phyloP scores from a whole-genome alignment of 2,797 vertebrate genomes.

The Percopsis omiscomaycus region DNA sequence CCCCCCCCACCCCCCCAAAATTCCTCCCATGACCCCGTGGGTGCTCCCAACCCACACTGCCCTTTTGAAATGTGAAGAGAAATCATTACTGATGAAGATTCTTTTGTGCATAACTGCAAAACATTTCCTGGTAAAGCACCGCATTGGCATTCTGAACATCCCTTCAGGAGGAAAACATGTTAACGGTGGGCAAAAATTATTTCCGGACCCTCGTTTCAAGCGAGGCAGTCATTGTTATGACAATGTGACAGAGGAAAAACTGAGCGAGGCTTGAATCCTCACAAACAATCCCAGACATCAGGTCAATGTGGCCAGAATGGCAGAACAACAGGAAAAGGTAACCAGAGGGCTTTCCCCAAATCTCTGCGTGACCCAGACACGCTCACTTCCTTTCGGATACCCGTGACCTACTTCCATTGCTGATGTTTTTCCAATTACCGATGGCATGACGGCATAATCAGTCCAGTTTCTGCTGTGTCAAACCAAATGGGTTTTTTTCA shows the following conservation, averaged over 20 bases:
- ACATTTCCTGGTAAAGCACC: conserved; percentile 44
- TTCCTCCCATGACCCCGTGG: not conserved
- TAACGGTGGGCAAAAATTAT: conserved; percentile 16
- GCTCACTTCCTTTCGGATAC: conserved; percentile 57
- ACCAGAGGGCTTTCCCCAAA: conserved; percentile 37
- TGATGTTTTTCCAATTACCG: too few relatives aligned
- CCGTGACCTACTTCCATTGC: conserved; percentile 54
- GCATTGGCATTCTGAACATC: conserved; percentile 22
- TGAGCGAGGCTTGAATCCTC: conserved; percentile 6
- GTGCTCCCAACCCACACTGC: not conserved
- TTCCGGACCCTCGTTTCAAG: conserved; percentile 36
- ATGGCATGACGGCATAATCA: too few relatives aligned
- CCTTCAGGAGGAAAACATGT: conserved; percentile 8
- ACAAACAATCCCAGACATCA: conserved; percentile 17
- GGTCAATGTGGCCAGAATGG: conserved; percentile 4
- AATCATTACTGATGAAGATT: not conserved
- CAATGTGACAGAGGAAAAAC: conserved; percentile 26
- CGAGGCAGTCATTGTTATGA: conserved; percentile 11
- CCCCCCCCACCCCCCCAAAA: too few relatives aligned
- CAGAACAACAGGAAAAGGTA: conserved; percentile 71
- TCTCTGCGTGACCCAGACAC: conserved; percentile 37
- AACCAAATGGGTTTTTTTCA: too few relatives aligned
- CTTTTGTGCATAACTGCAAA: conserved; percentile 14
- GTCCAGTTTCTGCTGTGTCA: too few relatives aligned
- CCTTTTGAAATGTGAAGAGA: too few relatives aligned